These are phyloP conservation scores for Sturnira hondurensis DNA, from an alignment of 2,113 vertebrate species.

Conservation along the genomic window DNA sequence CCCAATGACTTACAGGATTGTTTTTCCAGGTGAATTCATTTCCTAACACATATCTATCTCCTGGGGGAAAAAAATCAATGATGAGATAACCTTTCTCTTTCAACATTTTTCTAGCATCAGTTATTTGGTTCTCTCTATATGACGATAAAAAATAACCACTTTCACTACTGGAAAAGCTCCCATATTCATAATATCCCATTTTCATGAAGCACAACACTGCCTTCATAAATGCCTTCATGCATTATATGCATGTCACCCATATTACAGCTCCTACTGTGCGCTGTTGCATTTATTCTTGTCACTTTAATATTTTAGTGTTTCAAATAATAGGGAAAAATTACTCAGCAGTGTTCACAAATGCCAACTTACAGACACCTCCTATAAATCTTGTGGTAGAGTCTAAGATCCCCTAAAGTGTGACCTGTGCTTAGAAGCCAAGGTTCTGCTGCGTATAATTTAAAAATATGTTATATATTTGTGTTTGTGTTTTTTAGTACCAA, in stretches of 20 bases:
- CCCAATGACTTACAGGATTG: conserved; percentile 20
- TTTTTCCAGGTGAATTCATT: conserved; percentile 35
- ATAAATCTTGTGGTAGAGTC: not conserved
- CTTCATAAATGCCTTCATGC: not conserved
- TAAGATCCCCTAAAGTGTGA: not conserved
- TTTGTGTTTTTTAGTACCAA: not conserved
- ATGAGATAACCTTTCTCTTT: conserved; percentile 37
- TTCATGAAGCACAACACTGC: not conserved
- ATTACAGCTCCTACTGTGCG: not conserved
- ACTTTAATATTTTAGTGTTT: not conserved
- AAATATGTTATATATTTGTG: not conserved
- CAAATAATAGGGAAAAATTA: not conserved
- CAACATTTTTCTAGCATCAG: conserved; percentile 24
- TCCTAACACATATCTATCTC: conserved; percentile 18
- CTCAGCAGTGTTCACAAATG: not conserved
- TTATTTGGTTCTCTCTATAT: conserved; percentile 5
- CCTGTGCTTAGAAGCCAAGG: not conserved
- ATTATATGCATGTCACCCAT: accelerated
- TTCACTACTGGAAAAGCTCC: not conserved
- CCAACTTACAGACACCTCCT: not conserved
- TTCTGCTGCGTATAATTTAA: not conserved
- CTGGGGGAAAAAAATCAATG: not conserved
- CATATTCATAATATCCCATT: not conserved
- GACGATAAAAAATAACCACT: conserved; percentile 46
- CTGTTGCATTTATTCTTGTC: not conserved